These are phyloP conservation scores for Actinemys pallida DNA, from an alignment of 2,113 vertebrate species.

Conservation along the genomic window DNA sequence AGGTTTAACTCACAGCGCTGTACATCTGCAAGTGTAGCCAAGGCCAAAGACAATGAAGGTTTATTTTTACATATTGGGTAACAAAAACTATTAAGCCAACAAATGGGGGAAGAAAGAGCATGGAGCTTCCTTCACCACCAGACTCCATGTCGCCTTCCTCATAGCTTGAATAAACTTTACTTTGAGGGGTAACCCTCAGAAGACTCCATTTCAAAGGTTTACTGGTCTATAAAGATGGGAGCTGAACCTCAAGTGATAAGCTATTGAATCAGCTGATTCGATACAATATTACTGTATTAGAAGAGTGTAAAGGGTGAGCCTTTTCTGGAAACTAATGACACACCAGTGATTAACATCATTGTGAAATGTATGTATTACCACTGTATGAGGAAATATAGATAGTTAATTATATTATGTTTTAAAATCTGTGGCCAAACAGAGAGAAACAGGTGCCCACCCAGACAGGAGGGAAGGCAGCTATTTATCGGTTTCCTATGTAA, in stretches of 20 bases:
- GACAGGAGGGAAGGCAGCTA: neutral
- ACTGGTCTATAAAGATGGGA: neutral
- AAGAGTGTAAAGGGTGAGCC: neutral
- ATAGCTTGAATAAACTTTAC: neutral
- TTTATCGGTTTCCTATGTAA: neutral
- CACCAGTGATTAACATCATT: neutral
- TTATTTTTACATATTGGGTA: too few relatives aligned
- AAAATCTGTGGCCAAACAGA: neutral
- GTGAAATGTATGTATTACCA: neutral
- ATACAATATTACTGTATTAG: neutral
- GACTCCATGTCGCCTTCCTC: neutral
- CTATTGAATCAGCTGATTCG: neutral
- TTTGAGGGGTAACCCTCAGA: neutral
- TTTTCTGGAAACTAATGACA: neutral
- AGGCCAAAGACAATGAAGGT: too few relatives aligned
- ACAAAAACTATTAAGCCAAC: neutral
- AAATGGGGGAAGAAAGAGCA: neutral
- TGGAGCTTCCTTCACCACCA: neutral
- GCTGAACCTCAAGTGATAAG: neutral
- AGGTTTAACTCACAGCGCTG: too few relatives aligned
- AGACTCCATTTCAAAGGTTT: neutral
- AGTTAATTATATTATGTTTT: neutral
- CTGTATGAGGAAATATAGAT: neutral
- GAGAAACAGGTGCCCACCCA: neutral
- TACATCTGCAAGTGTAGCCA: too few relatives aligned